These are phyloP conservation scores for Colletes collaris DNA, from an alignment of 2,888 invertebrate species.

Conservation along the genomic window DNA sequence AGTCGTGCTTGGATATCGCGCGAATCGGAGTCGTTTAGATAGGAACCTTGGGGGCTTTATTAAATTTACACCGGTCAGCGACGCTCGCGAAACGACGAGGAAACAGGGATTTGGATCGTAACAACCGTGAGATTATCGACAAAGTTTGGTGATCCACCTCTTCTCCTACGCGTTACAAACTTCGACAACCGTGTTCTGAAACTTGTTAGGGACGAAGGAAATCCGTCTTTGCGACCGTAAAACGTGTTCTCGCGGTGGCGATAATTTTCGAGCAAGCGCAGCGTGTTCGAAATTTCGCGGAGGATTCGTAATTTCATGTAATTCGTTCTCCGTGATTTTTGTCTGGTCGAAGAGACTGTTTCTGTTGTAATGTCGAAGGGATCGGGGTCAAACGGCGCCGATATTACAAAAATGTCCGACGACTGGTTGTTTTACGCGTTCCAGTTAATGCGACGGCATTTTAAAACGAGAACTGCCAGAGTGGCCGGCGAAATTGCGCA, in stretches of 20 bases:
- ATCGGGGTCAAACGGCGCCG: background rate
- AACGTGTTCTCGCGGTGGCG: no score
- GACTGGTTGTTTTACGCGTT: constrained; percentile 1
- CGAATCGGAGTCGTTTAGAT: constrained; percentile 75
- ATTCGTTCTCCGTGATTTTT: no score
- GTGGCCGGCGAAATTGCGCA: constrained; percentile 18
- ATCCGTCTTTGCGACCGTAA: no score
- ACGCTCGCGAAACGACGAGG: background rate
- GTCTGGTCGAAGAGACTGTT: no score
- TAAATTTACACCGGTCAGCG: constrained; percentile 73
- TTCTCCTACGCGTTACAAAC: background rate
- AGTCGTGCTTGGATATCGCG: constrained; percentile 23
- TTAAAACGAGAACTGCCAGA: constrained; percentile 22
- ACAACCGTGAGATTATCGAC: constrained; percentile 38
- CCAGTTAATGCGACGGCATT: constrained; percentile 13
- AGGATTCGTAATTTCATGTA: no score
- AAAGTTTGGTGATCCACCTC: background rate
- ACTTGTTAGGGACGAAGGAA: constrained; percentile 1
- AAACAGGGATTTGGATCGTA: background rate
- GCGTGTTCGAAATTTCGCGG: no score
- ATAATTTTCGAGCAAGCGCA: no score
- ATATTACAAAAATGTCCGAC: background rate
- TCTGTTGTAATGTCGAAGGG: background rate
- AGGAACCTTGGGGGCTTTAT: constrained; percentile 74
- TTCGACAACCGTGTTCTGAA: constrained; percentile 5